These are phyloP conservation scores for Hypolimnas misippus DNA, from an alignment of 2,888 invertebrate genomes.

Conservation along the genomic window DNA sequence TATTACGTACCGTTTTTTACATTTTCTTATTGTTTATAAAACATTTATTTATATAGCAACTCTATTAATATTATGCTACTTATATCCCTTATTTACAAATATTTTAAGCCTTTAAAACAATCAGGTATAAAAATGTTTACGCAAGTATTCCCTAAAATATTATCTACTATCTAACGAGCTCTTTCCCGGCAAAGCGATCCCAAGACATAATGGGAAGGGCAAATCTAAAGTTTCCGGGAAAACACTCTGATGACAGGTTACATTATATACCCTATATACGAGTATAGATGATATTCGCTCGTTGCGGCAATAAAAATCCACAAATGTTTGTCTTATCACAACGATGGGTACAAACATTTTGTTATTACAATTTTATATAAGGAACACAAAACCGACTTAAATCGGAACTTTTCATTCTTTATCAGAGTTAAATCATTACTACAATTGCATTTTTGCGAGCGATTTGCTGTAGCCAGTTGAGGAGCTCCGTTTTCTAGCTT, in stretches of 20 bases:
- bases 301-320: conserved; percentile 26
- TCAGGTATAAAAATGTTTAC: conserved; percentile 32
- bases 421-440: not conserved
- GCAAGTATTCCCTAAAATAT: conserved; percentile 37
- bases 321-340: not conserved
- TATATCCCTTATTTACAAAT: not conserved
- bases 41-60: not conserved
- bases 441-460: not conserved
- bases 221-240: conserved; percentile 43
- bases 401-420: not conserved
- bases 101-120: conserved; percentile 18
- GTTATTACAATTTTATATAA: not conserved
- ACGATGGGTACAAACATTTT: not conserved
- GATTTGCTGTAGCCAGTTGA: not conserved
- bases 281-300: conserved; percentile 20
- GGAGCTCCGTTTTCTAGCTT: not conserved
- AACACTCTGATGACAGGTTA: conserved; percentile 39
- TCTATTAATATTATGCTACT: too few relatives aligned
- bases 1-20: not conserved
- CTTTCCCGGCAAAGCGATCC: conserved; percentile 33
- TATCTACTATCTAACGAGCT: conserved; percentile 43
- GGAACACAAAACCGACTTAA: not conserved
- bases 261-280: conserved; percentile 21
- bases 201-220: conserved; percentile 42
- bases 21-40: not conserved